Conservation (phyloP, 2,888 invertebrate species). For the Drosophila anomalipes region DNA sequence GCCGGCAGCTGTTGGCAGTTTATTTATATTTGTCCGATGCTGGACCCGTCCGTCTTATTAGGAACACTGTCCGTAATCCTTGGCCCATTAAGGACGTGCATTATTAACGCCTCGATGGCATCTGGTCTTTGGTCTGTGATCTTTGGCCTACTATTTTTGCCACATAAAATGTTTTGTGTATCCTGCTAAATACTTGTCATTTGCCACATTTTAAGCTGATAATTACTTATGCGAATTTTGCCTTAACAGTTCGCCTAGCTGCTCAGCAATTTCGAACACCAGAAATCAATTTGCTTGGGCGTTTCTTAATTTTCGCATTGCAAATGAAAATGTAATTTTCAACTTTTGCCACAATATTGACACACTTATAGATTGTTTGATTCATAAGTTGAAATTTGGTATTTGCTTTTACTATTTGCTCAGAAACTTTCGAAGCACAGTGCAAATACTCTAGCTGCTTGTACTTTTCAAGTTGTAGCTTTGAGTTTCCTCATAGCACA, state of each 20-base stretch:
- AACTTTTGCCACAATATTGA: slow-evolving; percentile 53
- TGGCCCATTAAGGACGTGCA: slow-evolving; percentile 67
- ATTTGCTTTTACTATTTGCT: slow-evolving; percentile 36
- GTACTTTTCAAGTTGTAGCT: slow-evolving; percentile 43
- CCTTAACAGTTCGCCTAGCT: slow-evolving; percentile 36
- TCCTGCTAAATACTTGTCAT: slow-evolving; percentile 53
- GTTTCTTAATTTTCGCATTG: slow-evolving; percentile 19
- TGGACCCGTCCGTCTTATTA: slow-evolving; percentile 58
- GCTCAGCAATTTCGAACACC: slow-evolving; percentile 9
- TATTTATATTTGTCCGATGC: slow-evolving; percentile 54
- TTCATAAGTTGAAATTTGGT: slow-evolving; percentile 12
- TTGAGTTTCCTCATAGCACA: slow-evolving; percentile 26
- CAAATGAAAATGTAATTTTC: slow-evolving; percentile 46
- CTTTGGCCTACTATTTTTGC: not conserved
- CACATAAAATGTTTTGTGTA: slow-evolving; percentile 23
- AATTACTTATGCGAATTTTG: slow-evolving; percentile 52
- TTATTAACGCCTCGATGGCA: slow-evolving; percentile 59
- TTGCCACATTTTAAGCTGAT: slow-evolving; percentile 40
- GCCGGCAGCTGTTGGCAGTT: slow-evolving; percentile 52
- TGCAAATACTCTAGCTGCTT: slow-evolving; percentile 52
- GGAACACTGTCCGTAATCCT: slow-evolving; percentile 49
- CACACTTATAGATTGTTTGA: slow-evolving; percentile 44
- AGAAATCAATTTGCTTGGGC: slow-evolving; percentile 51
- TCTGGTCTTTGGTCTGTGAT: not conserved
- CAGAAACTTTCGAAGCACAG: slow-evolving; percentile 52